phyloP scores from a whole-genome alignment of 2,888 invertebrate genomes.

The Nycteola revayana region DNA sequence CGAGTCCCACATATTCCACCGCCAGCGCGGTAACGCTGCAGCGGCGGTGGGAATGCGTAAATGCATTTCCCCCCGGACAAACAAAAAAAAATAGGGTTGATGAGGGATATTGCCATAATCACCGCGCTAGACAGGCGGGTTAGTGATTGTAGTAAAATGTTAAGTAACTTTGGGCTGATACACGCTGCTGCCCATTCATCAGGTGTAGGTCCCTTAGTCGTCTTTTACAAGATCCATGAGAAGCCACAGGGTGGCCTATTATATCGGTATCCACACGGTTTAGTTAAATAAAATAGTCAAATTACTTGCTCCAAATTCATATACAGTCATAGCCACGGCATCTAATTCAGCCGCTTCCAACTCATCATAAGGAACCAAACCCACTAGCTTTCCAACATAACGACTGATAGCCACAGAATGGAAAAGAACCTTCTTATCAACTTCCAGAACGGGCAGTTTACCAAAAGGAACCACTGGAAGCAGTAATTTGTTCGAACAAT shows the following conservation, averaged over 20 bases:
- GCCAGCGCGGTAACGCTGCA: too few relatives aligned
- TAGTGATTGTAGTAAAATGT: too few relatives aligned
- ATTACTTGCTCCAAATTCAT: conserved; percentile 20
- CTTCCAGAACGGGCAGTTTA: conserved; percentile 65
- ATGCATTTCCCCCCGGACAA: too few relatives aligned
- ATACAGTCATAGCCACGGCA: conserved; percentile 45
- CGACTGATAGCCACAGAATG: conserved; percentile 68
- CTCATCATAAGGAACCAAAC: conserved; percentile 53
- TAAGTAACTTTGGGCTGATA: too few relatives aligned
- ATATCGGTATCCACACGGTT: conserved; percentile 2
- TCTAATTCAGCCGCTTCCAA: conserved; percentile 57
- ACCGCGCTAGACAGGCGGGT: too few relatives aligned
- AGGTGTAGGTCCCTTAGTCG: too few relatives aligned
- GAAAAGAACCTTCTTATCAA: conserved; percentile 60
- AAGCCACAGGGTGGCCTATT: not conserved
- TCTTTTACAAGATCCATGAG: not conserved
- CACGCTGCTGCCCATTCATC: too few relatives aligned
- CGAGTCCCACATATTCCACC: too few relatives aligned
- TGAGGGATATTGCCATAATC: not conserved
- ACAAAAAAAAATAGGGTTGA: not conserved
- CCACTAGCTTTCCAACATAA: conserved; percentile 58
- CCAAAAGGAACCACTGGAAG: conserved; percentile 41
- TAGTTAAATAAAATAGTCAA: too few relatives aligned
- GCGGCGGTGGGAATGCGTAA: too few relatives aligned
- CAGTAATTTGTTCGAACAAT: conserved; percentile 5